phyloP scores from a whole-genome alignment of 2,113 vertebrate genomes.

The Smithornis capensis region DNA sequence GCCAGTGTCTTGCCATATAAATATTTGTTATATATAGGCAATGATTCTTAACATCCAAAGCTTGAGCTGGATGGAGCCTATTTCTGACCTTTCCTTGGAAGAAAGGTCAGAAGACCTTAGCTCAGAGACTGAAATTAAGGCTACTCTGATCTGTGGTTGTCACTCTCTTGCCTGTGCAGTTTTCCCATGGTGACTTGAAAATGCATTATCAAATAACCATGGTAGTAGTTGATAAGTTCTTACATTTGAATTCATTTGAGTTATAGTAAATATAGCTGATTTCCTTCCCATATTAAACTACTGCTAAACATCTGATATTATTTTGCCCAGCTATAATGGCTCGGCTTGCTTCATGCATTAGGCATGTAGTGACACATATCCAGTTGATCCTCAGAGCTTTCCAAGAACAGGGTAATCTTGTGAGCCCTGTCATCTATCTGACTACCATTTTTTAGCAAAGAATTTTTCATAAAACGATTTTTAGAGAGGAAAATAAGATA shows the following conservation, averaged over 20 bases:
- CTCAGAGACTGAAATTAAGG: background rate
- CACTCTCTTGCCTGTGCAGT: background rate
- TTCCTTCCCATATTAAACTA: conserved; percentile 31
- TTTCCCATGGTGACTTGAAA: background rate
- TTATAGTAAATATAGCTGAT: conserved; percentile 31
- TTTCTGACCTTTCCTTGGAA: background rate
- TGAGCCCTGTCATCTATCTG: background rate
- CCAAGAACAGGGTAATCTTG: background rate
- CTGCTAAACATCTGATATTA: conserved; percentile 54
- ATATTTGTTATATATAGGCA: background rate
- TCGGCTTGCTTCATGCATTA: background rate
- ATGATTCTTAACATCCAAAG: background rate
- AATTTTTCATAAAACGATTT: background rate
- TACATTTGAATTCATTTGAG: conserved; percentile 57
- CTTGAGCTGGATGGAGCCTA: background rate
- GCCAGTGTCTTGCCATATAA: accelerated
- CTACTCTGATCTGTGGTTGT: background rate
- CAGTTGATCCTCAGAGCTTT: background rate
- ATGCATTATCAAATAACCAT: conserved; percentile 56
- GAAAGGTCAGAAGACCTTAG: too few relatives aligned
- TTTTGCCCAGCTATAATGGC: conserved; percentile 27
- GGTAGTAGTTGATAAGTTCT: conserved; percentile 55
- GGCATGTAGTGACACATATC: background rate
- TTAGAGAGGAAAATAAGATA: background rate
- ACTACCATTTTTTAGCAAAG: background rate